Conservation (phyloP, 2,113 vertebrate genomes). For the Thunnus thynnus region DNA sequence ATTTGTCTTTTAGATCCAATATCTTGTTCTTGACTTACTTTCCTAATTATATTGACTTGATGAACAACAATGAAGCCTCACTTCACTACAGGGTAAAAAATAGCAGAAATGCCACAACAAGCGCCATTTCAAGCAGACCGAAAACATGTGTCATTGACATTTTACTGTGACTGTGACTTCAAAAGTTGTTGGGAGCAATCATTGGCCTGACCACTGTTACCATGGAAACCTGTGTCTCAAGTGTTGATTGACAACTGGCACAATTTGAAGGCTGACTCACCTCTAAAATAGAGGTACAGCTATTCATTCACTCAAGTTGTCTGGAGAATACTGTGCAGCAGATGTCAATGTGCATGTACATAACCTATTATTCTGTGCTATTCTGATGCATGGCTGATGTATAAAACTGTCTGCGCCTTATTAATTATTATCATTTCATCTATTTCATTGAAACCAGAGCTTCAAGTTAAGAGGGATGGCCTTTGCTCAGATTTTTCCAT, state of each 20-base stretch:
- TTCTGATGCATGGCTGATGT: constrained; percentile 1
- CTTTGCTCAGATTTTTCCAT: background rate
- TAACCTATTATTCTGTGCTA: background rate
- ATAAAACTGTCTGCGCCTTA: background rate
- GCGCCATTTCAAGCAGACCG: background rate
- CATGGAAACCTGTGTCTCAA: constrained; percentile 71
- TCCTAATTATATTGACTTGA: background rate
- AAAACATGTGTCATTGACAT: constrained; percentile 21
- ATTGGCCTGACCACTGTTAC: constrained; percentile 68
- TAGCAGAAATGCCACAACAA: background rate
- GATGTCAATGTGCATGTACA: constrained; percentile 9
- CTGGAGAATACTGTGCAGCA: background rate
- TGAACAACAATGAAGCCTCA: background rate
- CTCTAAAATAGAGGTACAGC: constrained; percentile 55
- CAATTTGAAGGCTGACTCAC: constrained; percentile 71
- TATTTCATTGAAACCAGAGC: background rate
- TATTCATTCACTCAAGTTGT: constrained; percentile 36
- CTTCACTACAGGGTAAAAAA: background rate
- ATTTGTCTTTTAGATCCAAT: background rate
- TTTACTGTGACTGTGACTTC: constrained; percentile 31
- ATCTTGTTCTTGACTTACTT: background rate
- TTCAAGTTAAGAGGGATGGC: background rate
- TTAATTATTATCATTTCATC: background rate
- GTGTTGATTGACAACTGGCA: constrained; percentile 72
- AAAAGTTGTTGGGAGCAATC: constrained; percentile 55